phyloP scores from a whole-genome alignment of 2,113 vertebrate genomes.

The Sinocyclocheilus rhinocerous region DNA sequence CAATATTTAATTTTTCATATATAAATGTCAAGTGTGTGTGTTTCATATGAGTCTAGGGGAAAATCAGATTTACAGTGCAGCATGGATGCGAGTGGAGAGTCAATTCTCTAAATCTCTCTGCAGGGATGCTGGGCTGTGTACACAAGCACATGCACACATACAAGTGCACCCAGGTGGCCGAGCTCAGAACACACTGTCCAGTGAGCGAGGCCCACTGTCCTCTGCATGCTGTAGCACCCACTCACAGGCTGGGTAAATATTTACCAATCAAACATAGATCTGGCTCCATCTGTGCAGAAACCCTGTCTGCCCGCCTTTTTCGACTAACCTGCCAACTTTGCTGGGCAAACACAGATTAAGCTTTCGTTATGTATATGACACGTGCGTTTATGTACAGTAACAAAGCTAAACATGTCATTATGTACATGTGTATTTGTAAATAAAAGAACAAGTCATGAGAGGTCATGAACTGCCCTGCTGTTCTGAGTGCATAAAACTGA shows the following conservation, averaged over 20 bases:
- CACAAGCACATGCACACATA: neutral
- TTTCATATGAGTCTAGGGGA: slow-evolving; percentile 23
- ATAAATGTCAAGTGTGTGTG: slow-evolving; percentile 19
- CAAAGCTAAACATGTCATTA: neutral
- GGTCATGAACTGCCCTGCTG: too few species aligned
- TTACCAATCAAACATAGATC: slow-evolving; percentile 40
- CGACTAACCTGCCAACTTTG: neutral
- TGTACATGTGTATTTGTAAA: too few species aligned
- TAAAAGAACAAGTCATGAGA: too few species aligned
- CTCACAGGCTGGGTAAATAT: slow-evolving; percentile 49
- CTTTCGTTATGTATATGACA: neutral
- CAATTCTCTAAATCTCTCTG: slow-evolving; percentile 33
- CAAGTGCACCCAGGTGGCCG: neutral
- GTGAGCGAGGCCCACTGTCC: slow-evolving; percentile 20
- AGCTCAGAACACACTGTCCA: slow-evolving; percentile 32
- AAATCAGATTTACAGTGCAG: slow-evolving; percentile 29
- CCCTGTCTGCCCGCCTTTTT: neutral
- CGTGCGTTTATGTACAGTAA: neutral
- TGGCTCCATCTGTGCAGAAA: slow-evolving; percentile 27
- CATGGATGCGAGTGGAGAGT: slow-evolving; percentile 6
- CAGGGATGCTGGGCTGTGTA: neutral
- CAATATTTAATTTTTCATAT: neutral
- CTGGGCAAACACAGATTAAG: slow-evolving; percentile 13
- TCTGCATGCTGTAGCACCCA: slow-evolving; percentile 45
- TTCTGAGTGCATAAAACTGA: too few species aligned